phyloP scores from a whole-genome alignment of 2,113 vertebrate genomes.

The Elephantulus edwardii region DNA sequence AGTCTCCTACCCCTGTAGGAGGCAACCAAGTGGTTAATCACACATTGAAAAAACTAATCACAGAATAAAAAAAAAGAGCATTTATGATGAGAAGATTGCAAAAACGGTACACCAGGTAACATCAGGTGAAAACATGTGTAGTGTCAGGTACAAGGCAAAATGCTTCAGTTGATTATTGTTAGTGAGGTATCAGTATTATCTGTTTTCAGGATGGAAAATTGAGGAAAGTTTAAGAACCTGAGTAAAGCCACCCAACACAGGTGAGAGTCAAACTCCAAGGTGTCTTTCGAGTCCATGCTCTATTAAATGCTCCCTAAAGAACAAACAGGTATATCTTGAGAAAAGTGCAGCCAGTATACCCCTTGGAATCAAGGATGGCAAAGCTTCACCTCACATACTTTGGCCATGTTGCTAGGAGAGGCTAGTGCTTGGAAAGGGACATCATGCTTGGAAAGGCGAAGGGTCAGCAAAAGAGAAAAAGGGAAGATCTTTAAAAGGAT shows the following conservation, averaged over 20 bases:
- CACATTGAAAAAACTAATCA: background rate
- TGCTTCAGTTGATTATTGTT: background rate
- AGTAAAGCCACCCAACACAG: background rate
- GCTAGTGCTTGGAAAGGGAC: no score
- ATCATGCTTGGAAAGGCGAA: no score
- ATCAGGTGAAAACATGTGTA: no score
- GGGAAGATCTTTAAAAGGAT: no score
- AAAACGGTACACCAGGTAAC: background rate
- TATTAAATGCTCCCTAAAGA: background rate
- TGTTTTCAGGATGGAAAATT: background rate
- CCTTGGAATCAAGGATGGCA: no score
- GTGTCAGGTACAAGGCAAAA: background rate
- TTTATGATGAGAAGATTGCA: background rate
- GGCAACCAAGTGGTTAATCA: background rate
- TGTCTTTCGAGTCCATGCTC: background rate
- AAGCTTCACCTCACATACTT: no score
- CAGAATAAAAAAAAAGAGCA: background rate
- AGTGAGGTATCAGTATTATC: background rate
- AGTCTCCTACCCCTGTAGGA: background rate
- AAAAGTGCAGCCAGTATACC: no score
- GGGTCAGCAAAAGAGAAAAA: no score
- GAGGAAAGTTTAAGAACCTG: background rate
- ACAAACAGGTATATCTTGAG: no score
- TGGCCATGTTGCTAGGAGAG: no score
- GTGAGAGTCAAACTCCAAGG: background rate